Evolutionary conservation across 1,140 invertebrate genomes (phyloP).

Genomic region (Diprion similis): DNA sequence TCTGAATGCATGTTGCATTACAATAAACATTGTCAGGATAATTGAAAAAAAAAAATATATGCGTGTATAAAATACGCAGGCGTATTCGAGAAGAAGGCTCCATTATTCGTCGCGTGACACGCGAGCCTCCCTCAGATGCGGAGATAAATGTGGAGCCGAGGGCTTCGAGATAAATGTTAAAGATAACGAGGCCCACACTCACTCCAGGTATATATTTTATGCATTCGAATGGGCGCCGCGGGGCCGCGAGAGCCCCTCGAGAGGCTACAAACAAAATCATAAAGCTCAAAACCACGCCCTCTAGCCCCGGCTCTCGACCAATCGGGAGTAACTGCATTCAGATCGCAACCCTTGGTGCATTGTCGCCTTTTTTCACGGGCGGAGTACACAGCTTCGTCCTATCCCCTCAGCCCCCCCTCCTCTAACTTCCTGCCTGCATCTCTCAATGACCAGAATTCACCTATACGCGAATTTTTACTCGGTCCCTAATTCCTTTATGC

Average conservation of each 20-base stretch:
- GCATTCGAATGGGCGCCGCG: conserved; percentile 37
- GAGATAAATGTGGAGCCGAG: background rate
- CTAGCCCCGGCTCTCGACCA: conserved; percentile 52
- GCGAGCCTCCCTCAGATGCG: background rate
- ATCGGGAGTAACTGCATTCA: conserved; percentile 55
- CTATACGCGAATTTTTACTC: background rate
- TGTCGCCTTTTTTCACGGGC: conserved; percentile 48
- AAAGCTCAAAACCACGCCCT: conserved; percentile 56
- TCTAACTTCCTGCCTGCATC: too few species aligned
- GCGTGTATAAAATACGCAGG: background rate
- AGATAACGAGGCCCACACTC: conserved; percentile 10
- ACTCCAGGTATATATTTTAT: conserved; percentile 41
- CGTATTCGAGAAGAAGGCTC: background rate
- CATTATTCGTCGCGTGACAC: background rate
- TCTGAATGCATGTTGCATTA: too few species aligned
- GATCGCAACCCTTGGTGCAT: conserved; percentile 58
- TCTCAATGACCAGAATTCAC: background rate
- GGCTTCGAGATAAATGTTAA: background rate
- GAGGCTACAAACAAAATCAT: conserved; percentile 58
- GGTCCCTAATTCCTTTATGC: too few species aligned
- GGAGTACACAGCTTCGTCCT: conserved; percentile 35
- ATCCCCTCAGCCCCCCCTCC: conserved; percentile 1
- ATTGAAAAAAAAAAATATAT: too few species aligned
- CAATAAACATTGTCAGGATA: background rate
- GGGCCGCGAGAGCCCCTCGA: conserved; percentile 32